Evolutionary conservation across 23 tunicate genomes (phyloP).

Genomic region (Styela clava): DNA sequence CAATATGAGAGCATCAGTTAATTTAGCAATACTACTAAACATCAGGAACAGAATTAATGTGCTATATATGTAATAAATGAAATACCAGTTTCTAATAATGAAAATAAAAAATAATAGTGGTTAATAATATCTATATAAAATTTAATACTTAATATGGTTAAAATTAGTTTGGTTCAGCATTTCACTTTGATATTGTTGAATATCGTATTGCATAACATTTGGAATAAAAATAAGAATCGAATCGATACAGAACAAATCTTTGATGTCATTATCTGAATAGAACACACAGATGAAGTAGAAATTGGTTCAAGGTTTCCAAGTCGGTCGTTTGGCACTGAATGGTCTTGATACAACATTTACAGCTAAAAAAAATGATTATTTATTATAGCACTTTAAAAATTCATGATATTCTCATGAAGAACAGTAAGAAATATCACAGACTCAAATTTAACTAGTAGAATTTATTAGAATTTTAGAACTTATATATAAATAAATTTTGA

Average conservation of each 20-base stretch:
- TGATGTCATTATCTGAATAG: too few species aligned
- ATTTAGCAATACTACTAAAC: too few species aligned
- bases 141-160: too few species aligned
- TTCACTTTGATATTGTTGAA: neutral
- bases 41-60: too few species aligned
- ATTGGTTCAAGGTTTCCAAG: slow-evolving; percentile 7
- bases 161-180: neutral
- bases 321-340: slow-evolving; percentile 21
- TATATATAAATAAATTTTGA: too few species aligned
- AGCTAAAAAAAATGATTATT: neutral
- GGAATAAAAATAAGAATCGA: too few species aligned
- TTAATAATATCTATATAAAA: neutral
- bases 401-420: neutral
- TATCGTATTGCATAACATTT: neutral
- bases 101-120: too few species aligned
- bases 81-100: too few species aligned
- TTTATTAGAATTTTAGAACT: neutral
- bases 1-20: too few species aligned
- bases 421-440: neutral
- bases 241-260: too few species aligned
- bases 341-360: slow-evolving; percentile 7
- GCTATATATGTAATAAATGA: too few species aligned
- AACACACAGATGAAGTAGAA: neutral
- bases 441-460: neutral
- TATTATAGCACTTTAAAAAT: too few species aligned